Evolutionary conservation across 2,113 vertebrate species (phyloP), one percentile per base, ranked within the genome.

Genomic region (Hepsetus odoe): DNA sequence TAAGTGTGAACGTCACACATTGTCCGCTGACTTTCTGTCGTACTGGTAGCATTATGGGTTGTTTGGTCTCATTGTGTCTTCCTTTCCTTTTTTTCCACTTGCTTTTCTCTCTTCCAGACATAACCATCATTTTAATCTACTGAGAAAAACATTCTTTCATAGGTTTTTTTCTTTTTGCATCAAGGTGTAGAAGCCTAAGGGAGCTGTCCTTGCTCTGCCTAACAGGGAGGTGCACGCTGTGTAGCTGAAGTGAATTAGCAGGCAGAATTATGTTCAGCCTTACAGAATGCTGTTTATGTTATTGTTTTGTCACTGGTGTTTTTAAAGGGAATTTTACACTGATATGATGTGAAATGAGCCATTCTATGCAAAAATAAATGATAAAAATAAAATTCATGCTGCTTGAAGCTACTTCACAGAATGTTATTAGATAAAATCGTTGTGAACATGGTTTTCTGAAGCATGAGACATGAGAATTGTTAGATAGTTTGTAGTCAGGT

Each of bases 281-380:
- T 9, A 18, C 18, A 2, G 40, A 5, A 2, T 42, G 77, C 81
- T 85, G 84, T 83, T 72, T 61, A 16, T 46, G 12, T 18, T 26
- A n/a, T n/a, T n/a, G n/a, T n/a, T n/a, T n/a, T n/a, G n/a, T n/a
- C n/a, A n/a, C n/a, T n/a, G n/a, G n/a, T n/a, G n/a, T n/a, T n/a
- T n/a, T n/a, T n/a, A n/a, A n/a, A n/a, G n/a, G n/a, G n/a, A n/a
- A n/a, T n/a, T n/a, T n/a, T n/a, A n/a, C n/a, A n/a, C n/a, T n/a
- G n/a, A n/a, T n/a, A n/a, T n/a, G n/a, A n/a, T n/a, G n/a, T n/a
- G n/a, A n/a, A n/a, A n/a, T n/a, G n/a, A n/a, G n/a, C n/a, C n/a
- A n/a, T n/a, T n/a, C n/a, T n/a, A n/a, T n/a, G n/a, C n/a, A n/a
- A n/a, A n/a, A n/a, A n/a, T n/a, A n/a, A n/a, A n/a, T n/a, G n/a